Conservation (phyloP, 2,888 invertebrate species). For the Subacronicta megacephala region DNA sequence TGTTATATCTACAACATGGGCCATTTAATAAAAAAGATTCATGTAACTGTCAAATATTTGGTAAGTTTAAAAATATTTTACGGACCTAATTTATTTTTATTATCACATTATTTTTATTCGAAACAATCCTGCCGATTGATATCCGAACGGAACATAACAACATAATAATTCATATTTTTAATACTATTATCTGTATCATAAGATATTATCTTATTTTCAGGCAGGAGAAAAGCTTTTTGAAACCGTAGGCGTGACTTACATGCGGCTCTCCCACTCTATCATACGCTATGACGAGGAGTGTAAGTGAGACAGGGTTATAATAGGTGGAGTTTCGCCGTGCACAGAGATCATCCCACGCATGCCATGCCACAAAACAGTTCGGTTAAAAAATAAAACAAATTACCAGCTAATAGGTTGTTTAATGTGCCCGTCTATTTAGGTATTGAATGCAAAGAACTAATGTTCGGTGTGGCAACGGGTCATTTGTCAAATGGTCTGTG, state of each 20-base stretch:
- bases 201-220: constrained; percentile 43
- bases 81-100: constrained; percentile 58
- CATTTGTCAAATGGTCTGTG: constrained; percentile 50
- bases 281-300: constrained; percentile 1
- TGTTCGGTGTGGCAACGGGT: constrained; percentile 38
- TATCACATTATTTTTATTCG: constrained; percentile 57
- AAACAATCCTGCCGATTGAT: constrained; percentile 60
- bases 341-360: constrained; percentile 70
- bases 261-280: constrained; percentile 53
- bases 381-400: constrained; percentile 72
- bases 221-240: constrained; percentile 55
- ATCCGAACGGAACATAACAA: constrained; percentile 55
- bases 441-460: constrained; percentile 59
- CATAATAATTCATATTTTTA: constrained; percentile 62
- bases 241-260: constrained; percentile 51
- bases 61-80: constrained; percentile 47
- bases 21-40: constrained; percentile 31
- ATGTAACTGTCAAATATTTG: constrained; percentile 42
- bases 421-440: constrained; percentile 62
- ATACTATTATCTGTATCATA: constrained; percentile 47
- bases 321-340: constrained; percentile 70
- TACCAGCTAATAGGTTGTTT: constrained; percentile 69
- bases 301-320: constrained; percentile 59
- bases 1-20: constrained; percentile 32
- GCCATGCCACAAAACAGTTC: constrained; percentile 58